Base-by-base conservation (phyloP, 2,888 invertebrate species). In the Brachylomia viminalis region DNA sequence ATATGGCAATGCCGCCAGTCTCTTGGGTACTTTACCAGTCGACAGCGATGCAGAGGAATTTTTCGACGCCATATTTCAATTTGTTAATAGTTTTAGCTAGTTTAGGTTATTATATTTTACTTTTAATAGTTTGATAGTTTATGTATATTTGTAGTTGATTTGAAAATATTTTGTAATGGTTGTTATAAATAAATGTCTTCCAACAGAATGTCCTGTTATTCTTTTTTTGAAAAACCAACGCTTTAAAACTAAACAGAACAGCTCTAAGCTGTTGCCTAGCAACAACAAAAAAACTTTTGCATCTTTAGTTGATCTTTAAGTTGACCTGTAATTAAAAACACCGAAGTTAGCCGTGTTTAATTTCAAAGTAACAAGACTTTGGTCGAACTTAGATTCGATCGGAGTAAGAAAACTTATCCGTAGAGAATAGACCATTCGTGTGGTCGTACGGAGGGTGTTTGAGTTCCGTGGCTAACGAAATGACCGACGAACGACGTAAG, bases 341-440 rank as follows among this genome's bases (percentile, higher is more conserved):
- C 45, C 52, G 38, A 80, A 86, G 83, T 75, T 72, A 47, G 4
- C 42, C 38, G 62, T 64, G 42, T 80, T 75, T 64, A 62, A 70
- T 80, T 86, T 80, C 66, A 73, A 86, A 83, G 77, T 72, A 64
- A 66, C 47, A 52, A n/a, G 74, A 75, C 49, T 72, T 52, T 61
- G 67, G 23, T 30, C 30, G 38, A 75, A 83, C 49, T 80, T 86
- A 42, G 52, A 69, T 71, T 49, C 59, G 52, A 52, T 52, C 42
- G 20, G n/a, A 75, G 65, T 49, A 49, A 70, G 71, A 73, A 76
- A 72, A 79, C 73, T 75, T 72, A 38, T 56, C 42, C 65, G 65
- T 64, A 23, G 17, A 61, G n/a, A 65, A 80, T 65, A 30, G 45
- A 49, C 15, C n/a, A 68, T 45, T 72, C n/a, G 7, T 38, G 23